A percentile compares a stretch with the other conserved stretches of the same genome.
Conservation (phyloP, 2,888 invertebrate species). For the Cantharis nigra region DNA sequence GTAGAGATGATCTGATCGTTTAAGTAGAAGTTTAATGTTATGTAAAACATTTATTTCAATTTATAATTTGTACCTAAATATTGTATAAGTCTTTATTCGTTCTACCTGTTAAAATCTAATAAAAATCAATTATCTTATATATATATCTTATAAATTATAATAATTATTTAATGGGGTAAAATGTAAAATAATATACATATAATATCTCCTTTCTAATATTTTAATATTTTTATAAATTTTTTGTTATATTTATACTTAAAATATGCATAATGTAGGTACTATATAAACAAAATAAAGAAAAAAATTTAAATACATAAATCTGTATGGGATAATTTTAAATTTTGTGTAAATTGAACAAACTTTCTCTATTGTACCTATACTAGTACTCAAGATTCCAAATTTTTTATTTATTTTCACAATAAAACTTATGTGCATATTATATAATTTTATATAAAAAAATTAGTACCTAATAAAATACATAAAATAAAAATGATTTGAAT, state of each 20-base stretch:
- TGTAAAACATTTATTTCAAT: too few species aligned
- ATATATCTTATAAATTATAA: too few species aligned
- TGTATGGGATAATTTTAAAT: background rate
- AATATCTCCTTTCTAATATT: too few species aligned
- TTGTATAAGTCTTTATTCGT: too few species aligned
- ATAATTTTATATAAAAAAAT: background rate
- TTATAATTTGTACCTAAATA: too few species aligned
- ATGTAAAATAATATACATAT: too few species aligned
- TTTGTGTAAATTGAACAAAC: background rate
- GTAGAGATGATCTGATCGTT: too few species aligned
- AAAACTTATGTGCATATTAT: background rate
- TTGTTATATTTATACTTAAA: background rate
- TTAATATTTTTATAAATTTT: too few species aligned
- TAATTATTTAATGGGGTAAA: too few species aligned
- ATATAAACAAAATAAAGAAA: background rate
- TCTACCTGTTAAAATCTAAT: too few species aligned
- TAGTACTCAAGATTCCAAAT: background rate
- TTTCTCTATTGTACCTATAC: background rate
- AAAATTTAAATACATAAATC: background rate
- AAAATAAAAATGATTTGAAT: background rate
- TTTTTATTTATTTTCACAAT: background rate
- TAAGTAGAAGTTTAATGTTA: too few species aligned
- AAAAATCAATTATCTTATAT: too few species aligned
- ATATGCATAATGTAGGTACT: background rate
- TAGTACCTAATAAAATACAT: background rate